These are phyloP conservation scores for Andrena camellia DNA, from an alignment of 2,888 invertebrate species.

Conservation along the genomic window DNA sequence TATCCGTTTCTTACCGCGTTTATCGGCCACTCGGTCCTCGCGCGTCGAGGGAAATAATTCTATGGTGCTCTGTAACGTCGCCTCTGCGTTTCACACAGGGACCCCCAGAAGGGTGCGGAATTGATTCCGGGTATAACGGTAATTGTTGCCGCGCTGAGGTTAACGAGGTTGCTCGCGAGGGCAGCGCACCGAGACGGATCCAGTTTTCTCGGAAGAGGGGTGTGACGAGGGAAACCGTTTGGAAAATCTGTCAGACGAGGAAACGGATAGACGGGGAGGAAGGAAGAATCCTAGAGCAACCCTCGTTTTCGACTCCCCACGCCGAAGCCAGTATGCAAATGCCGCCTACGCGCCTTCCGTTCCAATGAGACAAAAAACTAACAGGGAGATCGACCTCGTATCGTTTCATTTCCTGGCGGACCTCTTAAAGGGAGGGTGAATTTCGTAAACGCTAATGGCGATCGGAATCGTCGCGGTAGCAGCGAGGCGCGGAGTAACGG, in stretches of 20 bases:
- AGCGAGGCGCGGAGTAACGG: slow-evolving; percentile 8
- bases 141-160: slow-evolving; percentile 7
- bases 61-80: neutral
- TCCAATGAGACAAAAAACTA: neutral
- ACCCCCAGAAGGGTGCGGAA: neutral
- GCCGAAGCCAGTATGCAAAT: slow-evolving; percentile 14
- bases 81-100: neutral
- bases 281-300: neutral
- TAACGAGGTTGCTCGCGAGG: slow-evolving; percentile 7
- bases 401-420: slow-evolving; percentile 7
- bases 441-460: slow-evolving; percentile 53
- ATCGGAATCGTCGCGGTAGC: slow-evolving; percentile 25
- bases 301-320: neutral
- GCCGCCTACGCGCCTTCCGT: neutral
- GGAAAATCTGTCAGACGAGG: neutral
- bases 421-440: slow-evolving; percentile 11
- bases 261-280: no score
- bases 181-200: neutral
- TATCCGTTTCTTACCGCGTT: slow-evolving; percentile 54
- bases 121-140: slow-evolving; percentile 28
- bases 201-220: neutral
- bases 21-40: slow-evolving; percentile 36
- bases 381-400: neutral
- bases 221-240: neutral
- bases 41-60: slow-evolving; percentile 48